Evolutionary conservation across 92 coral and sea anemone genomes (phyloP).

Genomic region (Pocillopora meandrina): DNA sequence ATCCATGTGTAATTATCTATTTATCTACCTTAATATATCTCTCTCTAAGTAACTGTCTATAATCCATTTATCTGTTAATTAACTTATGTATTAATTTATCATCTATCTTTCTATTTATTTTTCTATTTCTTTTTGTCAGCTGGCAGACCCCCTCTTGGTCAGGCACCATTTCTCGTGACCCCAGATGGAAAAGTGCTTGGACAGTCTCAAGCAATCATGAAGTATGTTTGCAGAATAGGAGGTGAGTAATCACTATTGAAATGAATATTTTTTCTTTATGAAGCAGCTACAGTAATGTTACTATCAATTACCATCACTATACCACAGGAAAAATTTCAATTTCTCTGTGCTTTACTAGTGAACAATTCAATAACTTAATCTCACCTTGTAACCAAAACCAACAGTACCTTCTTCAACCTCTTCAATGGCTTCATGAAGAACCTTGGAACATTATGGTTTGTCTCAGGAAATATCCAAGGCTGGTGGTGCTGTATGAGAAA

Average conservation of each 20-base stretch:
- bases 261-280: too few relatives aligned
- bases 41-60: too few relatives aligned
- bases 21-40: too few relatives aligned
- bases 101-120: background rate
- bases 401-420: slow-evolving; percentile 66
- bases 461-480: slow-evolving; percentile 53
- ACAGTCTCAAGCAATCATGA: slow-evolving; percentile 33
- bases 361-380: too few relatives aligned
- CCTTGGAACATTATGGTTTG: slow-evolving; percentile 55
- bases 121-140: background rate
- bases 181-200: slow-evolving; percentile 34
- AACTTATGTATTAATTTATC: background rate
- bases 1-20: too few relatives aligned
- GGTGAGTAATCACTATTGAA: background rate
- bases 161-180: slow-evolving; percentile 30
- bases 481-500: slow-evolving; percentile 59
- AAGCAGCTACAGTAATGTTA: too few relatives aligned
- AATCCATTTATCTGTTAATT: too few relatives aligned
- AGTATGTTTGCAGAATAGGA: slow-evolving; percentile 10
- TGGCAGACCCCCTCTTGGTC: slow-evolving; percentile 37
- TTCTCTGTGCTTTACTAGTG: too few relatives aligned
- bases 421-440: slow-evolving; percentile 55
- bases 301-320: too few relatives aligned
- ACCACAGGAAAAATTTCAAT: too few relatives aligned
- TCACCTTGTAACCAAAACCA: slow-evolving; percentile 58